Base-by-base conservation (phyloP, 2,113 vertebrate genomes). In the Leptodactylus fuscus region DNA sequence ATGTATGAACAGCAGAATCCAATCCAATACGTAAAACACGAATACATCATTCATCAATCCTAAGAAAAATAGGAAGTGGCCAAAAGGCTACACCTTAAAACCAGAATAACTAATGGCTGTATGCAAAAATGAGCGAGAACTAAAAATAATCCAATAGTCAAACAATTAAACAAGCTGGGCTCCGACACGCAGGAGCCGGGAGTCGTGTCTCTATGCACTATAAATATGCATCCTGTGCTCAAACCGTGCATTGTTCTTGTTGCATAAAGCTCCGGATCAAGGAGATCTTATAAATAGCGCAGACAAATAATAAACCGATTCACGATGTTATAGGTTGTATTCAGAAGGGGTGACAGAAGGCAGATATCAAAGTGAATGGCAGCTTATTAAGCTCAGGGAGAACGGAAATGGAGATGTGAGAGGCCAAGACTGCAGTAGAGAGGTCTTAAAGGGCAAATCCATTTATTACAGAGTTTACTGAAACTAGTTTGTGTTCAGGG, bases 231-330 rank as follows among this genome's bases (percentile, higher is more conserved):
- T 62, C 53, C 77, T 44, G 53, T 80, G 22, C 16, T 44, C n/a
- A 62, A 44, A 38, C 77, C 24, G 12, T 9, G 53, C 7, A 80
- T 80, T 80, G 36, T 80, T 80, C n/a, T 60, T 18, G 48, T 36
- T 77, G 77, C 44, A 62, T 44, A 44, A 38, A 62, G 53, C 34
- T 9, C 10, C 53, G 44, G 77, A 80, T 44, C 34, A 80, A 62
- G 53, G 77, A 38, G 34, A 27, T 60, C 18, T 41, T 80, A 80
- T 58, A 80, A 80, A 80, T 80, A 80, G 77, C 53, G 36, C 77
- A 22, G 1, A 62, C 22, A 36, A 79, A 79, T 79, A 79, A 79
- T n/a, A 79, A 36, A 24, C 22, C 24, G 74, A 15, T 53, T 76
- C 74, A 76, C n/a, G 34, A 62, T 44, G 38, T 80, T 60, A 80